Evolutionary conservation across 2,113 vertebrate species (phyloP), one percentile per base, ranked within the genome.

Genomic region (Larimichthys polyactis): DNA sequence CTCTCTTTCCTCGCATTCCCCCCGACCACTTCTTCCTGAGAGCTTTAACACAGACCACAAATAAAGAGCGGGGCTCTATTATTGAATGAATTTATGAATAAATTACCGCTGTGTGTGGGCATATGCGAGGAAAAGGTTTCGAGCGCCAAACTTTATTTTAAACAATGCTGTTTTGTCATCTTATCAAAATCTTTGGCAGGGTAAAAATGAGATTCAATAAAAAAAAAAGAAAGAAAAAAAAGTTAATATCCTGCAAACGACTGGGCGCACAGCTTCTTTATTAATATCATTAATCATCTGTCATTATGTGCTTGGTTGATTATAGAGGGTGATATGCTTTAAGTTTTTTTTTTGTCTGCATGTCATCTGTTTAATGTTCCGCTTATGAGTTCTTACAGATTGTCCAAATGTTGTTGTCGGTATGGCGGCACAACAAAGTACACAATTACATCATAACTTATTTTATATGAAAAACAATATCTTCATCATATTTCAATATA

Each of bases 41-140:
- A 89, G 76, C 71, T 73, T 81, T 66, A 75, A 69, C 76, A 36
- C 27, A 70, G 70, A 69, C 70, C 79, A 60, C 52, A 84, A 88
- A 90, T 68, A 71, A 68, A 58, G 64, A 89, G 52, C 40, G 68
- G 48, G 51, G 52, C 81, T 91, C 71, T 80, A 91, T 87, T 87
- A 91, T 85, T 89, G 80, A 91, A 83, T 62, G 78, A 79, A 87
- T 84, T 63, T 87, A 89, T 84, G 82, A 94, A 94, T 90, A 93
- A 86, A 90, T 93, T 84, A 93, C 60, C 22, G 75, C 71, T 14
- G 59, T n/a, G 59, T n/a, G 79, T 20, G 75, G 68, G 57, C 69
- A 69, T 44, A 70, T 48, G 54, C 12, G 67, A 70, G 62, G 5
- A 32, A 32, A 71, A 80, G 69, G 64, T 57, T 86, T 29, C 51